phyloP scores from a whole-genome alignment of 2,113 vertebrate species.

The Zosterops pallidus region DNA sequence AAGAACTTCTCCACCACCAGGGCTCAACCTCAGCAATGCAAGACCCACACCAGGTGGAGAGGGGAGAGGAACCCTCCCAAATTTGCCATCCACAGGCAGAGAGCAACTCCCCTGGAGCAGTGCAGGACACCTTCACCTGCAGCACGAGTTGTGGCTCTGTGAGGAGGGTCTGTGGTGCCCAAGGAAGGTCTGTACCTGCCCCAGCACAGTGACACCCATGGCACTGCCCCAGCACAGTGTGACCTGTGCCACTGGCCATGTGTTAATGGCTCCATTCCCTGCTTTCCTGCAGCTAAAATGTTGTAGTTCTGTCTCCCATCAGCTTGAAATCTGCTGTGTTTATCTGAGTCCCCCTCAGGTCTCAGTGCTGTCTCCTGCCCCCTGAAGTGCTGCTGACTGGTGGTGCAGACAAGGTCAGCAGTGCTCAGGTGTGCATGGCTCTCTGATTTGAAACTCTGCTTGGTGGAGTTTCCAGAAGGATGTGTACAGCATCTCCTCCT shows the following conservation, averaged over 20 bases:
- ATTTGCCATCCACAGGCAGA: not conserved
- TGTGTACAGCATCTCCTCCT: not conserved
- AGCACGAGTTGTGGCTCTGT: rapidly evolving
- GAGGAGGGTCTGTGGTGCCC: not conserved
- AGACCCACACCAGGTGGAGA: not conserved
- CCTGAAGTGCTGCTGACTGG: not conserved
- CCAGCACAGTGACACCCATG: not conserved
- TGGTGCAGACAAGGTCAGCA: not conserved
- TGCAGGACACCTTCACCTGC: not conserved
- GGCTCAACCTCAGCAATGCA: not conserved
- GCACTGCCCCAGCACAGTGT: not conserved
- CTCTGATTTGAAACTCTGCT: not conserved
- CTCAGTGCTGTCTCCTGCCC: not conserved
- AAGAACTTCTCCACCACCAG: not conserved
- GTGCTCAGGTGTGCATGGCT: not conserved
- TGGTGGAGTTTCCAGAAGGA: not conserved
- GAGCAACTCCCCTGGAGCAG: not conserved
- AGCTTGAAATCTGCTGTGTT: not conserved
- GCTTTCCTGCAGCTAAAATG: not conserved
- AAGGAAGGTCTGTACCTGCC: not conserved
- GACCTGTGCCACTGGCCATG: rapidly evolving
- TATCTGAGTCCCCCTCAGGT: not conserved
- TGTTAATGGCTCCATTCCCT: rapidly evolving
- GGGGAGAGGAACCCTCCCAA: rapidly evolving
- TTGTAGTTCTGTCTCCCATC: not conserved